phyloP scores from a whole-genome alignment of 2,797 vertebrate genomes.

The Danio tinwini region DNA sequence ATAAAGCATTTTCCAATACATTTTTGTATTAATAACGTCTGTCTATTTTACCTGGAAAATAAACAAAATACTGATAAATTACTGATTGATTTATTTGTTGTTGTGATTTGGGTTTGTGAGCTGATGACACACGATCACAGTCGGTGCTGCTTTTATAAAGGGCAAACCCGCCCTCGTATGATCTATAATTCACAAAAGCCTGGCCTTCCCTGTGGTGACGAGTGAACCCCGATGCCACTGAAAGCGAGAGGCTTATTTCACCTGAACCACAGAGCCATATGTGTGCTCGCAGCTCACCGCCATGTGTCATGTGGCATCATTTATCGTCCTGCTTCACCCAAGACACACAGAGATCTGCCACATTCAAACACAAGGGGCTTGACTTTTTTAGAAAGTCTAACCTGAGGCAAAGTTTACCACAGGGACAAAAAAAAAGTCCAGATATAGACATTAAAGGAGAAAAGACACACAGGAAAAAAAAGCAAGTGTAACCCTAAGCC shows the following conservation, averaged over 20 bases:
- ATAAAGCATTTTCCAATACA: too few relatives aligned
- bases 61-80: background rate
- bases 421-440: conserved; percentile 33
- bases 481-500: conserved; percentile 75
- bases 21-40: background rate
- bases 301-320: conserved; percentile 29
- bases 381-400: conserved; percentile 39
- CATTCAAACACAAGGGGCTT: conserved; percentile 26
- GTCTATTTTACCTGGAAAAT: background rate
- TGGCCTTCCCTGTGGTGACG: conserved; percentile 39
- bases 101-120: background rate
- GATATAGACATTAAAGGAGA: conserved; percentile 62
- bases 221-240: conserved; percentile 24
- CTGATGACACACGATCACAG: conserved; percentile 16
- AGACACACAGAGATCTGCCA: conserved; percentile 30
- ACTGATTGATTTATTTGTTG: too few relatives aligned
- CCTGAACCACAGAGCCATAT: conserved; percentile 30
- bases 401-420: conserved; percentile 34
- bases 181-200: conserved; percentile 61
- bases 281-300: conserved; percentile 23
- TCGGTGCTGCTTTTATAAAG: conserved; percentile 50
- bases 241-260: conserved; percentile 40
- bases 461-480: conserved; percentile 65
- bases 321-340: conserved; percentile 33
- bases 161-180: conserved; percentile 56